Evolutionary conservation across 2,797 vertebrate species (phyloP).

Genomic region (Paratrypauchen microcephalus): DNA sequence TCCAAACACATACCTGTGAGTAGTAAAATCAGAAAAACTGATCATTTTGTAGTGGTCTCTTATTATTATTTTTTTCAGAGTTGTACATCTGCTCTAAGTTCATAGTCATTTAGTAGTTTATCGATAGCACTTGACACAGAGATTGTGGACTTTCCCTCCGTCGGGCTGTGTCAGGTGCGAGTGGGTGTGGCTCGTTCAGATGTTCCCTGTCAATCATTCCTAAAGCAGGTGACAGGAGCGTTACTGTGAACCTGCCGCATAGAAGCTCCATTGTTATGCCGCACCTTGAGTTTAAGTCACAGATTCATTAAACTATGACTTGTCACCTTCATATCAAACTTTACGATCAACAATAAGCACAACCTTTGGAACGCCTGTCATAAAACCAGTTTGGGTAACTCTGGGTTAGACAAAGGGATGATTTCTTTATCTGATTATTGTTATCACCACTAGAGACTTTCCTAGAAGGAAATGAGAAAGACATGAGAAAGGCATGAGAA

Average conservation of each 20-base stretch:
- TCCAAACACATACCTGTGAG: no score
- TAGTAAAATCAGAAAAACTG: no score
- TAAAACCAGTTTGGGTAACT: not conserved
- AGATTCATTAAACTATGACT: constrained; percentile 27
- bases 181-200: constrained; percentile 25
- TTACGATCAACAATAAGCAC: constrained; percentile 8
- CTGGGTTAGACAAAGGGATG: not conserved
- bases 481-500: no score
- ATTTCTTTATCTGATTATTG: not conserved
- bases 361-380: not conserved
- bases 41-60: no score
- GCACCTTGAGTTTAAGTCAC: constrained; percentile 44
- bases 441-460: not conserved
- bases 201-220: constrained; percentile 32
- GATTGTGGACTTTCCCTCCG: constrained; percentile 2
- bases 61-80: no score
- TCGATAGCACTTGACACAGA: not conserved
- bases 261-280: constrained; percentile 48
- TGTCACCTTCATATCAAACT: constrained; percentile 20
- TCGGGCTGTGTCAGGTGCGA: constrained; percentile 33
- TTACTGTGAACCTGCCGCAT: constrained; percentile 39
- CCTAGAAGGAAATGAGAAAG: not conserved
- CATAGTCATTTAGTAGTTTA: not conserved
- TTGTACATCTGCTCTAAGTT: no score
- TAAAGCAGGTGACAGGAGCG: constrained; percentile 36